Evolutionary conservation across 2,888 invertebrate genomes (phyloP).

Genomic region (Dioctria linearis): DNA sequence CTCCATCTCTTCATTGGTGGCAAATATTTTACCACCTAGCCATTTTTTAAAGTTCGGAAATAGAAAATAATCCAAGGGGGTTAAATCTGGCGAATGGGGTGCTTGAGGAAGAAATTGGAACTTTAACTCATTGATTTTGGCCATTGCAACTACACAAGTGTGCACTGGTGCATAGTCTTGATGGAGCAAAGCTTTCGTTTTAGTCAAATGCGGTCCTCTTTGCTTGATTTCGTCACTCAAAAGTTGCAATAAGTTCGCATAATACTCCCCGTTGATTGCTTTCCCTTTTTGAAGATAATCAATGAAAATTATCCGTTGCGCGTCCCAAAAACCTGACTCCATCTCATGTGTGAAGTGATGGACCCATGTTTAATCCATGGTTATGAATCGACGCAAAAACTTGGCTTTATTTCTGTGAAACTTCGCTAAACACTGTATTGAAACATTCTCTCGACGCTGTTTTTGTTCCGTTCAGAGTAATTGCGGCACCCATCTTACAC

Average conservation of each 20-base stretch:
- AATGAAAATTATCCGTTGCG: background rate
- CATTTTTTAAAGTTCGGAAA: conserved; percentile 47
- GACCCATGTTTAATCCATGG: conserved; percentile 14
- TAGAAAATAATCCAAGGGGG: conserved; percentile 1
- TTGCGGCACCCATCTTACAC: conserved; percentile 54
- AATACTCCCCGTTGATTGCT: background rate
- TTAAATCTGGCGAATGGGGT: conserved; percentile 60
- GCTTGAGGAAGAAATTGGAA: conserved; percentile 59
- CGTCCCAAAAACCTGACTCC: background rate
- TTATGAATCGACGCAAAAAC: too few species aligned
- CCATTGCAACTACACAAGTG: conserved; percentile 54
- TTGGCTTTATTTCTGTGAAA: background rate
- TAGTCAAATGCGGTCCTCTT: conserved; percentile 10
- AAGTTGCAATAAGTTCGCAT: background rate
- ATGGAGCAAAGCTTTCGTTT: conserved; percentile 57
- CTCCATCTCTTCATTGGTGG: background rate
- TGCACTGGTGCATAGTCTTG: conserved; percentile 57
- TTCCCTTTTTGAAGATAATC: background rate
- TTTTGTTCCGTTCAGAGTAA: conserved; percentile 54
- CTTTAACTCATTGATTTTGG: conserved; percentile 58
- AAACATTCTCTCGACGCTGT: conserved; percentile 45
- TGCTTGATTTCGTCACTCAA: background rate
- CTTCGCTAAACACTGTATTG: conserved; percentile 11
- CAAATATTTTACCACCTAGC: conserved; percentile 38
- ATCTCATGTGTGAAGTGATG: conserved; percentile 13